Conservation (phyloP, 1,140 invertebrate species). For the Drosophila pallidifrons region DNA sequence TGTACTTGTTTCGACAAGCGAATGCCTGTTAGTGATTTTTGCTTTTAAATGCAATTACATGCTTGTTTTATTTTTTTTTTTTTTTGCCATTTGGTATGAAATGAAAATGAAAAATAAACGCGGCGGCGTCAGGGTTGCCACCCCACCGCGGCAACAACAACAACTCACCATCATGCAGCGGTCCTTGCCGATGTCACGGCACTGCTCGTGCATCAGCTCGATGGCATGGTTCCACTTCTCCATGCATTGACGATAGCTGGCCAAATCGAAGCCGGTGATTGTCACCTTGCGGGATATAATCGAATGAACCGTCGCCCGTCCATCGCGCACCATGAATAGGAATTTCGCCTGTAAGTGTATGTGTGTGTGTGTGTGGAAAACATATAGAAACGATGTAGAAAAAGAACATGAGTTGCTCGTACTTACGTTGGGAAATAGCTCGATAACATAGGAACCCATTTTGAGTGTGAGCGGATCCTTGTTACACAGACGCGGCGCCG, state of each 20-base stretch:
- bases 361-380: conserved; percentile 84
- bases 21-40: too few species aligned
- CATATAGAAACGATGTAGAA: background rate
- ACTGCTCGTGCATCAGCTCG: conserved; percentile 97
- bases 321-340: conserved; percentile 99
- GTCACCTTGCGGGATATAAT: conserved; percentile 99
- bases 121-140: background rate
- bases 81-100: too few species aligned
- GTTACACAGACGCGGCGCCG: conserved; percentile 97
- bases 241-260: conserved; percentile 96
- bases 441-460: conserved; percentile 94
- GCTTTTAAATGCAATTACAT: too few species aligned
- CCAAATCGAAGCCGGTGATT: conserved; percentile 98
- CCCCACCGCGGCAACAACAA: too few species aligned
- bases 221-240: conserved; percentile 98
- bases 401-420: background rate
- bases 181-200: conserved; percentile 92
- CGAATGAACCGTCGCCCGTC: conserved; percentile 98
- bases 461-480: conserved; percentile 99
- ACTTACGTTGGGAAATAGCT: conserved; percentile 90
- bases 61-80: too few species aligned
- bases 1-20: too few species aligned
- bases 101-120: too few species aligned
- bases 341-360: conserved; percentile 91
- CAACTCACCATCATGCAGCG: conserved; percentile 92